A percentile compares a stretch with the other conserved stretches of the same genome.
Evolutionary conservation across 2,113 vertebrate species (phyloP).

Genomic region (Solea senegalensis): DNA sequence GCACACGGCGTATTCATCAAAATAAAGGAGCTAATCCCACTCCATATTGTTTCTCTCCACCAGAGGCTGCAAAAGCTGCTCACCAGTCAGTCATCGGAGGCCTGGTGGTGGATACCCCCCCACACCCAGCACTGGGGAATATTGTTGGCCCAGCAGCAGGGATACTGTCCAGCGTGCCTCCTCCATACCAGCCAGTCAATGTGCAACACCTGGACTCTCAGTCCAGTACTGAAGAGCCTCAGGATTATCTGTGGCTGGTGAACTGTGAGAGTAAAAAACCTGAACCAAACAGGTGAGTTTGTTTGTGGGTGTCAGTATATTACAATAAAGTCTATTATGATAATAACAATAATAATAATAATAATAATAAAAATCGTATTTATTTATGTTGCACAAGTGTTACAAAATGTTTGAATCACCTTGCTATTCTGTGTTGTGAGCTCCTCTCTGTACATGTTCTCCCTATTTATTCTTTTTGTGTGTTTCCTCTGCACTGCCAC

Average conservation of each 20-base stretch:
- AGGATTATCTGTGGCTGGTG: conserved; percentile 96
- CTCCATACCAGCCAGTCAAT: conserved; percentile 93
- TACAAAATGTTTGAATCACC: background rate
- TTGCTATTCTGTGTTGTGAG: background rate
- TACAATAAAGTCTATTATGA: background rate
- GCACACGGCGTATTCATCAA: background rate
- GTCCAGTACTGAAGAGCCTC: conserved; percentile 92
- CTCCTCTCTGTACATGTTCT: conserved; percentile 1
- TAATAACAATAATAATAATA: no score
- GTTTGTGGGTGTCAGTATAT: background rate
- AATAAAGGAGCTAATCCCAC: background rate
- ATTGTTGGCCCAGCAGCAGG: conserved; percentile 77
- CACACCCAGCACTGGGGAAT: conserved; percentile 77
- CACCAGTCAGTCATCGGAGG: conserved; percentile 80
- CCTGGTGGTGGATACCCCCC: conserved; percentile 84
- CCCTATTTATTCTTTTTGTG: conserved; percentile 26
- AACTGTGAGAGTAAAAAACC: conserved; percentile 99
- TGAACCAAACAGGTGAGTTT: conserved; percentile 89
- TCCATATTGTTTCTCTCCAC: background rate
- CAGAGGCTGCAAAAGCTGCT: conserved; percentile 86
- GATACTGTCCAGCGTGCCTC: conserved; percentile 81
- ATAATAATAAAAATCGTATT: no score
- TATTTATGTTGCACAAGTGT: no score
- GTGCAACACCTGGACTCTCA: conserved; percentile 88
- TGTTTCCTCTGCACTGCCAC: conserved; percentile 48